These are phyloP conservation scores for Diploptera punctata DNA, from an alignment of 2,888 invertebrate species.

Conservation along the genomic window DNA sequence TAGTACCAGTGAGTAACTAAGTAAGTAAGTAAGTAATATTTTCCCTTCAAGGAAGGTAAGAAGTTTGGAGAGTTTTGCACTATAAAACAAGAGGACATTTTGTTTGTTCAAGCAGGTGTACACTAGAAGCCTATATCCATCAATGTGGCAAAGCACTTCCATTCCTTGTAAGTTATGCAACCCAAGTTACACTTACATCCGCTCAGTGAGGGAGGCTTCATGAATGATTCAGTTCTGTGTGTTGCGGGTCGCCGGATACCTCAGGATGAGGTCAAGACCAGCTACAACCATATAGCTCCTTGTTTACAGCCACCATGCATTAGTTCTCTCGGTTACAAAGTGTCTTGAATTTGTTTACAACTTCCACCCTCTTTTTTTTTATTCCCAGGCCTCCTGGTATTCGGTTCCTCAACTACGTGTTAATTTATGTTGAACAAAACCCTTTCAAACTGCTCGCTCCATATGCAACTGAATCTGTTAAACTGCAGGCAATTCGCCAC, in stretches of 20 bases:
- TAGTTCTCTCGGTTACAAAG: background rate
- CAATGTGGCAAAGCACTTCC: background rate
- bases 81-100: too few species aligned
- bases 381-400: too few species aligned
- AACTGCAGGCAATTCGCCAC: too few species aligned
- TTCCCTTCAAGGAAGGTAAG: too few species aligned
- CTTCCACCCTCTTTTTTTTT: background rate
- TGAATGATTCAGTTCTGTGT: conserved; percentile 36
- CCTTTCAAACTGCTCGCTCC: too few species aligned
- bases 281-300: conserved; percentile 3
- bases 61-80: too few species aligned
- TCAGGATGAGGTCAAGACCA: conserved; percentile 40
- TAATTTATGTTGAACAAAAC: conserved; percentile 7
- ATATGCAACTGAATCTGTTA: too few species aligned
- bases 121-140: background rate
- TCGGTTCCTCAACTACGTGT: background rate
- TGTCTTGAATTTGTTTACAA: conserved; percentile 9
- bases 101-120: background rate
- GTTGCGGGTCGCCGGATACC: conserved; percentile 37
- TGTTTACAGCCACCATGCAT: background rate
- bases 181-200: conserved; percentile 25
- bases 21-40: too few species aligned
- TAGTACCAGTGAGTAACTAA: too few species aligned
- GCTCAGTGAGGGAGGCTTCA: conserved; percentile 25
- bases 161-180: conserved; percentile 16